Evolutionary conservation across 2,888 invertebrate species (phyloP).

Genomic region (Cryptus viduatorius): DNA sequence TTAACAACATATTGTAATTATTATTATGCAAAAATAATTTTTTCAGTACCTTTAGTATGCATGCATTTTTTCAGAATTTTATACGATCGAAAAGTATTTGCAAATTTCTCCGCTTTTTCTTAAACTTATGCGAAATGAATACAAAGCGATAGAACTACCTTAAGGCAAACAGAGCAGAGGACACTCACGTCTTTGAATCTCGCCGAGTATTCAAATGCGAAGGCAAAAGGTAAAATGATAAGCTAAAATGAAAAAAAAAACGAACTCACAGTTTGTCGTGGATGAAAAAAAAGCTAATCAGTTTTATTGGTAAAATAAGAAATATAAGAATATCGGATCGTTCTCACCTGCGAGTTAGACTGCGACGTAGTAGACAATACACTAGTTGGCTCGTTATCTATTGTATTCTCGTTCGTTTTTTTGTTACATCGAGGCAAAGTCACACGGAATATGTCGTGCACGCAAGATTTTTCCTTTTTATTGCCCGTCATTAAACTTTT

Average conservation of each 20-base stretch:
- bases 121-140: no score
- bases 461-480: constrained; percentile 67
- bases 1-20: no score
- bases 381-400: constrained; percentile 55
- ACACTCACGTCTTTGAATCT: not conserved
- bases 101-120: no score
- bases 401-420: constrained; percentile 55
- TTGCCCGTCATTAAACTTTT: constrained; percentile 66
- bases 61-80: no score
- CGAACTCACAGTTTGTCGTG: not conserved
- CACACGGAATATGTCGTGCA: constrained; percentile 61
- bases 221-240: no score
- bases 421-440: constrained; percentile 60
- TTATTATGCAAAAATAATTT: no score
- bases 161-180: constrained; percentile 65
- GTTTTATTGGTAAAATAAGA: constrained; percentile 57
- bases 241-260: not conserved
- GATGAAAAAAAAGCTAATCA: constrained; percentile 13
- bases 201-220: constrained; percentile 1
- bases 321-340: constrained; percentile 16
- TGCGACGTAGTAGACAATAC: constrained; percentile 40
- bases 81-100: no score
- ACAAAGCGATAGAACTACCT: no score
- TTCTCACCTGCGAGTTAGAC: constrained; percentile 33
- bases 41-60: no score